phyloP scores from a whole-genome alignment of 2,797 vertebrate species.

The Pelodytes ibericus region DNA sequence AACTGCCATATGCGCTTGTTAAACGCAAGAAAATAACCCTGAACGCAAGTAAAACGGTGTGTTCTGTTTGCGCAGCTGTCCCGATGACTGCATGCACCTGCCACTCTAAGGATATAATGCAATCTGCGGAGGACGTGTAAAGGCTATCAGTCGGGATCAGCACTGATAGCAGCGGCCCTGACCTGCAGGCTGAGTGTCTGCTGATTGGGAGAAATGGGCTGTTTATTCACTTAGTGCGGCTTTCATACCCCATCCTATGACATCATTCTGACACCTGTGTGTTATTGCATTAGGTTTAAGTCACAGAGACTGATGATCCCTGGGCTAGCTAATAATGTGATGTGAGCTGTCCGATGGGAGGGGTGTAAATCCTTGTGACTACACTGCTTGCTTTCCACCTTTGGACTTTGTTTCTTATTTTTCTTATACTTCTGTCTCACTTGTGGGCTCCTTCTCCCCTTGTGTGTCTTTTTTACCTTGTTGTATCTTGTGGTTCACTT shows the following conservation, averaged over 20 bases:
- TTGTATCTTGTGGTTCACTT: too few relatives aligned
- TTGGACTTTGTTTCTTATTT: too few relatives aligned
- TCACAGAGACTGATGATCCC: neutral
- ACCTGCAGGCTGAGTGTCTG: conserved; percentile 16
- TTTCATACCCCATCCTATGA: neutral
- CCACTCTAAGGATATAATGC: neutral
- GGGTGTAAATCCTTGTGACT: too few relatives aligned
- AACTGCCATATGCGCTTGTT: conserved; percentile 24
- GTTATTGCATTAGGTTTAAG: neutral
- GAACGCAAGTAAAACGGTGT: neutral
- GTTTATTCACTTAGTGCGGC: neutral
- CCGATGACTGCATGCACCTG: conserved; percentile 24
- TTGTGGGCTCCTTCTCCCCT: too few relatives aligned
- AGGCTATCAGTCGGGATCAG: neutral
- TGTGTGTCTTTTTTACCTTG: too few relatives aligned
- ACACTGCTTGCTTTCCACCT: too few relatives aligned
- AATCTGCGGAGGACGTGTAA: neutral
- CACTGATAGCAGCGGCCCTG: conserved; percentile 4
- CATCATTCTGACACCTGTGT: conserved; percentile 1
- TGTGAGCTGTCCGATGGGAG: too few relatives aligned
- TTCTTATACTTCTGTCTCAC: too few relatives aligned
- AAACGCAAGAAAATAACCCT: neutral
- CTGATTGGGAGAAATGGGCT: neutral
- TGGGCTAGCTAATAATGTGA: too few relatives aligned
- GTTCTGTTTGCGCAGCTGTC: conserved; percentile 42